Base-by-base conservation (phyloP, 2,113 vertebrate genomes). In the Aythya baeri region DNA sequence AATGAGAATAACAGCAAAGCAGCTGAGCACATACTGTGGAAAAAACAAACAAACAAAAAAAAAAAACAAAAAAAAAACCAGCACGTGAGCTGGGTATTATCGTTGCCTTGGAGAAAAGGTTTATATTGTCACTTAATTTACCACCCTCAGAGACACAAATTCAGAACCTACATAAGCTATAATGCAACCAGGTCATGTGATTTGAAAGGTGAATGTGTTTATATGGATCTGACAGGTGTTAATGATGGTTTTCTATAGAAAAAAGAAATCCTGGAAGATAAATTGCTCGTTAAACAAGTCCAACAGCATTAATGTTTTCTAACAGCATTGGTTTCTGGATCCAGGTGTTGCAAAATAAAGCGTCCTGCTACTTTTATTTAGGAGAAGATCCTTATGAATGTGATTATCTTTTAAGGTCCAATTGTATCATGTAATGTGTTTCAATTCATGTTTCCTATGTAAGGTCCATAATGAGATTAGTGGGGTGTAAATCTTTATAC, bases 381-480 rank as follows among this genome's bases (percentile, higher is more conserved):
- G 68, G 54, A 88, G 70, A 89, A 80, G 59, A 66, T 70, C 46
- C 57, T 71, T 74, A 21, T 16, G 73, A 88, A 71, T 57, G 65
- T 38, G 36, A 55, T 79, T 43, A 89, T 90, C 57, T 90, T 84
- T 62, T 77, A 71, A 67, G 41, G 82, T 67, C 72, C 61, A 63
- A 21, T 88, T 95, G 86, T 86, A 71, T 63, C 1, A 0, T 72
- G 43, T 29, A 71, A 70, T 8, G 59, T 83, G n/a, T 31, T 88
- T 83, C 74, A 89, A 59, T 62, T 65, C 61, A 22, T 85, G n/a
- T 83, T 93, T 90, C 68, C 36, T 83, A 59, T 43, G 75, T 61
- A 61, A 43, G 46, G 57, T 67, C 93, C 73, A 36, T 94, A 96
- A 91, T 86, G 65, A 95, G 87, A 93, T 96, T 95, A 93, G 61